Percentiles rank a stretch among this genome's conserved stretches.
phyloP scores from a whole-genome alignment of 1,140 invertebrate species.

The Andricus grossulariae region DNA sequence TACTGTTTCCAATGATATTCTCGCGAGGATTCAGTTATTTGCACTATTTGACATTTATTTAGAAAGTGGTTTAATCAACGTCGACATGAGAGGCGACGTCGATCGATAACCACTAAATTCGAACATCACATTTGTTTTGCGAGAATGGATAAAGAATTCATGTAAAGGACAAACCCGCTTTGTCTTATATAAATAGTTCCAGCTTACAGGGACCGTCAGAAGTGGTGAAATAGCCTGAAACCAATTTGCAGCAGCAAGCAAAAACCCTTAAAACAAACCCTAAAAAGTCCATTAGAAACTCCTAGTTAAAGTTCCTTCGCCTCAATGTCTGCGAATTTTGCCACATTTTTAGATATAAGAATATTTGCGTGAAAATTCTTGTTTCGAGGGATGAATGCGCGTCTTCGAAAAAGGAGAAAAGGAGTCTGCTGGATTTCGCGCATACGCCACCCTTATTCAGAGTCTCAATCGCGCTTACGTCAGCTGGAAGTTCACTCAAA shows the following conservation, averaged over 20 bases:
- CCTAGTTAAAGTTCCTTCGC: not conserved
- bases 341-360: constrained; percentile 19
- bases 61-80: not conserved
- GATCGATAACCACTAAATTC: not conserved
- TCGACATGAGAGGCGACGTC: not conserved
- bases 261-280: no score
- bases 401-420: constrained; percentile 11
- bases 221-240: no score
- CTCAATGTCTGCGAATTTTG: not conserved
- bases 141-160: not conserved
- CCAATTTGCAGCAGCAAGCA: no score
- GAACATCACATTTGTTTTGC: not conserved
- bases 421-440: constrained; percentile 45
- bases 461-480: constrained; percentile 69
- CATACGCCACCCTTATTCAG: constrained; percentile 58
- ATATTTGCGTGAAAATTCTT: constrained; percentile 13
- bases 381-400: not conserved
- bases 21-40: not conserved
- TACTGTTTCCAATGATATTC: constrained; percentile 3
- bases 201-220: no score
- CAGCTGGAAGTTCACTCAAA: constrained; percentile 68
- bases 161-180: not conserved
- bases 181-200: no score
- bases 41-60: constrained; percentile 5
- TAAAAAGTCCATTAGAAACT: not conserved